A percentile compares a stretch with the other conserved stretches of the same genome.
phyloP scores from a whole-genome alignment of 2,888 invertebrate genomes.

The Pachliopta kotzebuea region DNA sequence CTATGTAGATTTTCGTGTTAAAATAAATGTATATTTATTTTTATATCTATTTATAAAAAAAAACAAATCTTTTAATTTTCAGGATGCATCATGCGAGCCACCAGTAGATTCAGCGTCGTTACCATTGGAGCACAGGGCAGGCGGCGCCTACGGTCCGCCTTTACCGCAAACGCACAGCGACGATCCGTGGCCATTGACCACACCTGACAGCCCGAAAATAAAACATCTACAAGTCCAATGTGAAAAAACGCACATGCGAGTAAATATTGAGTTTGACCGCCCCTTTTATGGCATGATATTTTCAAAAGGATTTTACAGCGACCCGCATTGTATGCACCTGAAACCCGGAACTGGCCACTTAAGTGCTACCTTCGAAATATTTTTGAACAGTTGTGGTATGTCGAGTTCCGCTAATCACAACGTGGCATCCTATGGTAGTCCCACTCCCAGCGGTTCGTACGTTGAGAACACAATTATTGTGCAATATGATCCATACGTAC shows the following conservation, averaged over 20 bases:
- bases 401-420: slow-evolving; percentile 95
- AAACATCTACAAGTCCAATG: slow-evolving; percentile 96
- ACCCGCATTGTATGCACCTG: slow-evolving; percentile 93
- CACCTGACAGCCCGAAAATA: slow-evolving; percentile 95
- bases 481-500: slow-evolving; percentile 96
- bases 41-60: not conserved
- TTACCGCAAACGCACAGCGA: slow-evolving; percentile 82
- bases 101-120: slow-evolving; percentile 90
- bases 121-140: slow-evolving; percentile 89
- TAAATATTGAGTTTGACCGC: slow-evolving; percentile 96
- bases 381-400: slow-evolving; percentile 96
- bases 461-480: slow-evolving; percentile 97
- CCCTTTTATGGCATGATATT: slow-evolving; percentile 98
- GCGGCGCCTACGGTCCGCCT: slow-evolving; percentile 86
- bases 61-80: slow-evolving; percentile 48
- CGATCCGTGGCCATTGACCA: slow-evolving; percentile 93
- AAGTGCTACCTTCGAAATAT: slow-evolving; percentile 96
- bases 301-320: slow-evolving; percentile 96
- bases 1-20: not conserved
- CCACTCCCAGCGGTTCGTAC: slow-evolving; percentile 94
- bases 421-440: slow-evolving; percentile 90
- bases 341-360: slow-evolving; percentile 95
- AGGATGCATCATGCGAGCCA: slow-evolving; percentile 89
- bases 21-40: not conserved
- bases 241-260: slow-evolving; percentile 97